Evolutionary conservation across 2,888 invertebrate species (phyloP).

Genomic region (Chloromyia formosa): DNA sequence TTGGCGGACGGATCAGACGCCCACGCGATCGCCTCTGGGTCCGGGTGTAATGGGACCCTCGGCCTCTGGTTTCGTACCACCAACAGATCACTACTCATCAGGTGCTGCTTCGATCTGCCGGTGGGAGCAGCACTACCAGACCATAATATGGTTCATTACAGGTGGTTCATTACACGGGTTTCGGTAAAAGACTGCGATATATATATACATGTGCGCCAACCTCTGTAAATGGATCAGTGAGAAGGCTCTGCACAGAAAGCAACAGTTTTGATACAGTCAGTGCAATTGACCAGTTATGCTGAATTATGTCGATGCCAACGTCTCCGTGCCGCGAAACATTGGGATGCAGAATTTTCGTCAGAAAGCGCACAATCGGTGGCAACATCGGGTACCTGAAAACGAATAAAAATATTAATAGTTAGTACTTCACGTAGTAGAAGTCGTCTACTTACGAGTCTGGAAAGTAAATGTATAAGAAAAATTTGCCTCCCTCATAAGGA

Average conservation of each 20-base stretch:
- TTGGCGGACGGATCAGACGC: too few species aligned
- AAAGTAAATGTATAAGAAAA: slow-evolving; percentile 89
- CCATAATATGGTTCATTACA: too few species aligned
- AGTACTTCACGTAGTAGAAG: too few species aligned
- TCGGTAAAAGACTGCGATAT: background rate
- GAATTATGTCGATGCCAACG: slow-evolving; percentile 94
- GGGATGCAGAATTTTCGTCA: slow-evolving; percentile 93
- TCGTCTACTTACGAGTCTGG: slow-evolving; percentile 72
- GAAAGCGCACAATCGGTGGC: slow-evolving; percentile 90
- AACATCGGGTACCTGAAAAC: slow-evolving; percentile 81
- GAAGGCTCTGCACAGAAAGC: slow-evolving; percentile 85
- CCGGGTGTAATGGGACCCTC: too few species aligned
- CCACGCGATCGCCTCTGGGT: too few species aligned
- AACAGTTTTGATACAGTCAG: slow-evolving; percentile 89
- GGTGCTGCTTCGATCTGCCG: too few species aligned
- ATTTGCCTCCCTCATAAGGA: slow-evolving; percentile 93
- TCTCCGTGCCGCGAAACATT: slow-evolving; percentile 95
- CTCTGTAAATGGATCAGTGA: slow-evolving; percentile 89
- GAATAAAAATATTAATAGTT: background rate
- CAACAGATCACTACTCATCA: too few species aligned
- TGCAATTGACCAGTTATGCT: slow-evolving; percentile 96
- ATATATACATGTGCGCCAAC: slow-evolving; percentile 65
- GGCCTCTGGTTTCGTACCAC: too few species aligned
- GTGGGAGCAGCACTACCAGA: too few species aligned
- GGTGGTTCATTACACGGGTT: too few species aligned